Evolutionary conservation across 2,888 invertebrate genomes (phyloP), one percentile per base, ranked within the genome.

Genomic region (Lordiphosa fenestrarum): DNA sequence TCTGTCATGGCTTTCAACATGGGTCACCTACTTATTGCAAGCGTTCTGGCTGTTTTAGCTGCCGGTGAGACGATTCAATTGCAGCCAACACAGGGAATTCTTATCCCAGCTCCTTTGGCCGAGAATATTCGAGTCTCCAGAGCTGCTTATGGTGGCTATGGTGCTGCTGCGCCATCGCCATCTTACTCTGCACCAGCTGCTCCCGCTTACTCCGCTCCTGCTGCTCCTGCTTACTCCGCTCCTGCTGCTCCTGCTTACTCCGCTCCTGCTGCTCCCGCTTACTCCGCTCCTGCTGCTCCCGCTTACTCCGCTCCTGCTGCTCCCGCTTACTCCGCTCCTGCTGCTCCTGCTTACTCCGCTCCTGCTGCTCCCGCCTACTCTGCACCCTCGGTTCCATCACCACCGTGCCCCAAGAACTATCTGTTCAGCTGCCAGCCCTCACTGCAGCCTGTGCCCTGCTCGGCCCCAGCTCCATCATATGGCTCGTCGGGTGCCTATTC

Each of bases 391-490:
- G 52, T 81, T 39, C 66, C 84, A 48, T 51, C 86, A 2, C 81
- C 84, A 42, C 84, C 86, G n/a, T 88, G 88, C 59, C 81, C 87
- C 36, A 86, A 75, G 57, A 87, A 84, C 64, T 87, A 87, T 52
- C 60, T 88, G 53, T 76, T 88, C 64, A 88, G 89, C 56, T 88
- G 88, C 68, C 75, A 81, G 47, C 88, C 89, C 40, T 73, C 69
- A 0, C 61, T 88, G 48, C 66, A 77, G 50, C 85, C 87, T 64
- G 88, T 82, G 33, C 84, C 87, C 50, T 88, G 89, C 66, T 53
- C 80, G 4, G 60, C 74, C 2, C 65, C 77, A 40, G 65, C 76
- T 51, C 66, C 67, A 25, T 72, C 85, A 10, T 75, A 70, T 25
- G 85, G 84, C 51, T 75, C 77, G 37, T 63, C 81, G 30, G 87